A percentile compares a stretch with the other conserved stretches of the same genome.
Evolutionary conservation across 1,140 invertebrate genomes (phyloP).

Genomic region (Drosophila kohkoa): DNA sequence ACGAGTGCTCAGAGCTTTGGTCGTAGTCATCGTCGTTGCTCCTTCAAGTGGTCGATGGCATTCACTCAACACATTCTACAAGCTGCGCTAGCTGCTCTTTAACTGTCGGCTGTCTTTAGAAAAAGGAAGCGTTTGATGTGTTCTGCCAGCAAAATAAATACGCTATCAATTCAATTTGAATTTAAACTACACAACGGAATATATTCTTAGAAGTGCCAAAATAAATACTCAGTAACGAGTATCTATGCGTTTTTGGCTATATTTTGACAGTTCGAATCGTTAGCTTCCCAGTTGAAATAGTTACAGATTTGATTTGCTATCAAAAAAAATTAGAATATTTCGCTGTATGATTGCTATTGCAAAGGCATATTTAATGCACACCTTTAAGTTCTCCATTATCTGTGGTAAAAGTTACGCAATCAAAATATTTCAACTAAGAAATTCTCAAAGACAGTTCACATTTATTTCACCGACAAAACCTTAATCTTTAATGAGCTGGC

Average conservation of each 20-base stretch:
- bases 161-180: conserved; percentile 12
- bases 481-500: conserved; percentile 31
- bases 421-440: not conserved
- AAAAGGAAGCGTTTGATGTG: not conserved
- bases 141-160: conserved; percentile 1
- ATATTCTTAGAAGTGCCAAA: not conserved
- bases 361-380: not conserved
- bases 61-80: conserved; percentile 54
- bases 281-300: no score
- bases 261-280: not conserved
- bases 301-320: no score
- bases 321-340: no score
- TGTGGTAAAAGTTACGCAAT: not conserved
- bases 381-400: not conserved
- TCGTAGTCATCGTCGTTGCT: conserved; percentile 53
- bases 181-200: not conserved
- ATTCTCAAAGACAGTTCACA: conserved; percentile 20
- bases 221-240: not conserved
- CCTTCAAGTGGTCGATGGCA: conserved; percentile 65
- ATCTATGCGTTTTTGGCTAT: not conserved
- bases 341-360: no score
- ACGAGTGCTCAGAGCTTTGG: conserved; percentile 66
- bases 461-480: conserved; percentile 28
- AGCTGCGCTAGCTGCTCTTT: conserved; percentile 71
- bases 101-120: conserved; percentile 31